These are phyloP conservation scores for Acanthopleura granulata DNA, from an alignment of 2,888 invertebrate species.

Conservation along the genomic window DNA sequence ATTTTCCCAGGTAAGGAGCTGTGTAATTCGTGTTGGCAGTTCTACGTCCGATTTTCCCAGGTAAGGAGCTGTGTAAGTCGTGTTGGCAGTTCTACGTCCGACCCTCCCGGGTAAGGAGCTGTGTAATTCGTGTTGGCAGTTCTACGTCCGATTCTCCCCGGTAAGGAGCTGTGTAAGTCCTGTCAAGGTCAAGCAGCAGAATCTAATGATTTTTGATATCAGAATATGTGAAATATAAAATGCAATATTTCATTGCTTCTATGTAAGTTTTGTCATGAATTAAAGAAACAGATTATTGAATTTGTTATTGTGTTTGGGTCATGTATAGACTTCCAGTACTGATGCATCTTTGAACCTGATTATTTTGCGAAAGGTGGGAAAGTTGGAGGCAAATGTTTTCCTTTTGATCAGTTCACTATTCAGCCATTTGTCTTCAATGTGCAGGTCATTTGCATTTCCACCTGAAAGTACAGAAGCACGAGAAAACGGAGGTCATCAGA, in stretches of 20 bases:
- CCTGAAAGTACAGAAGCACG: conserved; percentile 76
- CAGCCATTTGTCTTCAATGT: conserved; percentile 27
- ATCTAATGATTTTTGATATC: no score
- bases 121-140: conserved; percentile 75
- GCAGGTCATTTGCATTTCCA: conserved; percentile 71
- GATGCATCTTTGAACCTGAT: no score
- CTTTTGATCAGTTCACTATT: not conserved
- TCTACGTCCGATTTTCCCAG: not conserved
- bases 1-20: not conserved
- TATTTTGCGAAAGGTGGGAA: no score
- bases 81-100: conserved; percentile 71
- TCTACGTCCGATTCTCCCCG: not conserved
- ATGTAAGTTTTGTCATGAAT: no score
- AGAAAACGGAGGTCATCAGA: conserved; percentile 82
- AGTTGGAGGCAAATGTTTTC: no score
- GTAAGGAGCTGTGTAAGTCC: not conserved
- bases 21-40: conserved; percentile 75
- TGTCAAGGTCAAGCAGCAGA: no score
- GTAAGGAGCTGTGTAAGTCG: conserved; percentile 66
- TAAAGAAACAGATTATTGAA: no score
- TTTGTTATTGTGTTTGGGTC: no score
- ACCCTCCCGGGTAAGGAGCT: not conserved
- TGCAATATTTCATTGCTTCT: no score
- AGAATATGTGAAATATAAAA: no score
- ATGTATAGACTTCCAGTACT: no score